phyloP scores from a whole-genome alignment of 2,888 invertebrate species.

The Rhagonycha lutea region DNA sequence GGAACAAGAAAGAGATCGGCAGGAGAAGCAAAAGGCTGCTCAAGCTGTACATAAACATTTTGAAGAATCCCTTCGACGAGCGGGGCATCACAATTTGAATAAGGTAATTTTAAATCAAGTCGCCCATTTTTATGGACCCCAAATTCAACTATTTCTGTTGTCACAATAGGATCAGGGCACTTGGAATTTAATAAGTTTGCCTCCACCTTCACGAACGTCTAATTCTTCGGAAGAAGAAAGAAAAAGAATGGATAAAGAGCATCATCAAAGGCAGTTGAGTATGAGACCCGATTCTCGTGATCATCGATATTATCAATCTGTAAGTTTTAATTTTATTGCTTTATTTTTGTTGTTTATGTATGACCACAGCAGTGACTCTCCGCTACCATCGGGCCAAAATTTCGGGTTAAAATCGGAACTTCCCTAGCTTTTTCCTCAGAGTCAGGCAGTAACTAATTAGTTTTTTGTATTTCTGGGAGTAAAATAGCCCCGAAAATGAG shows the following conservation, averaged over 20 bases:
- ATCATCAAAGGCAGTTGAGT: constrained; percentile 50
- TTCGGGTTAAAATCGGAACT: no score
- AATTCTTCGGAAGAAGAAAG: constrained; percentile 50
- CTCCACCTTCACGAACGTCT: constrained; percentile 41
- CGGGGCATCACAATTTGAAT: constrained; percentile 60
- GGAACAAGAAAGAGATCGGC: constrained; percentile 57
- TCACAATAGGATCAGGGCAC: constrained; percentile 25
- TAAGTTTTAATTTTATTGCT: not conserved
- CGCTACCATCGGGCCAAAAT: no score
- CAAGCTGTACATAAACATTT: constrained; percentile 86
- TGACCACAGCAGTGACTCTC: no score
- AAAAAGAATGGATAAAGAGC: constrained; percentile 50
- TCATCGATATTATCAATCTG: constrained; percentile 43
- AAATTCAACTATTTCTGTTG: not conserved
- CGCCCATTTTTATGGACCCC: not conserved
- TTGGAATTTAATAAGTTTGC: constrained; percentile 48
- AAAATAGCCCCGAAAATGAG: no score
- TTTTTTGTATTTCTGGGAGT: no score
- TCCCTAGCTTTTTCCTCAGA: no score
- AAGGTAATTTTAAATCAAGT: constrained; percentile 61
- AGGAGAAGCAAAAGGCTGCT: constrained; percentile 65
- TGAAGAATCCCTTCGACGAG: constrained; percentile 81
- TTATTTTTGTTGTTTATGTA: not conserved
- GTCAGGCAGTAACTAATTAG: no score
- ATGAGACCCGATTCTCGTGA: constrained; percentile 47